These are phyloP conservation scores for Melanostoma mellinum DNA, from an alignment of 2,888 invertebrate species.

Conservation along the genomic window DNA sequence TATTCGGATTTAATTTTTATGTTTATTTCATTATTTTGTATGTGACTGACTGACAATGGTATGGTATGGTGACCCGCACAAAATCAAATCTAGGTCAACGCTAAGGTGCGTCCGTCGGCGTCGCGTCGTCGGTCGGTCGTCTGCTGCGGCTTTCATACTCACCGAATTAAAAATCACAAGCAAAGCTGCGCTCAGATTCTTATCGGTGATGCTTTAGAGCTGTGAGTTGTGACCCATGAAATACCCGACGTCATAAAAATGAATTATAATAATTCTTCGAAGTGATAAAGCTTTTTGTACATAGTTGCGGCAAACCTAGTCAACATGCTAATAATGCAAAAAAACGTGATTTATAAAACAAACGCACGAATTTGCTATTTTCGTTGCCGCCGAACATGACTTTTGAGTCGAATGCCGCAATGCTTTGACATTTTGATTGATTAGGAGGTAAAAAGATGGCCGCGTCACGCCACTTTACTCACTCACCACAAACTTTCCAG, in stretches of 20 bases:
- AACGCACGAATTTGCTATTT: constrained; percentile 39
- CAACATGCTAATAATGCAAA: constrained; percentile 51
- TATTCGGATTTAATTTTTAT: constrained; percentile 34
- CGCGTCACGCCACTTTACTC: constrained; percentile 16
- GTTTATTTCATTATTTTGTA: constrained; percentile 16
- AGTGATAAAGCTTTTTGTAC: constrained; percentile 34
- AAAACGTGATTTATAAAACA: constrained; percentile 61
- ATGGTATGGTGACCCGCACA: constrained; percentile 40
- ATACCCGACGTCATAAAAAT: constrained; percentile 40
- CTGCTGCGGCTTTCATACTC: constrained; percentile 47
- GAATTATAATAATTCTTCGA: constrained; percentile 46
- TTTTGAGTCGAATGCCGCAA: constrained; percentile 40
- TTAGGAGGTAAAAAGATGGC: constrained; percentile 26
- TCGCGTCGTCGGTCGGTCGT: background rate
- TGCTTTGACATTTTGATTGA: constrained; percentile 50
- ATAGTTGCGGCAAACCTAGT: constrained; percentile 1
- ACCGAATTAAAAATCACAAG: constrained; percentile 32
- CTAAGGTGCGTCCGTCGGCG: constrained; percentile 42
- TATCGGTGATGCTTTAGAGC: constrained; percentile 54
- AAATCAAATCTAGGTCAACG: constrained; percentile 26
- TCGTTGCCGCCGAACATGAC: constrained; percentile 45
- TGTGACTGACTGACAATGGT: background rate
- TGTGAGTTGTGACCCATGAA: constrained; percentile 31
- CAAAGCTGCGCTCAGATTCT: constrained; percentile 50
- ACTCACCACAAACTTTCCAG: constrained; percentile 26